Evolutionary conservation across 1,140 invertebrate genomes (phyloP).

Genomic region (Drosophila ercepeae): DNA sequence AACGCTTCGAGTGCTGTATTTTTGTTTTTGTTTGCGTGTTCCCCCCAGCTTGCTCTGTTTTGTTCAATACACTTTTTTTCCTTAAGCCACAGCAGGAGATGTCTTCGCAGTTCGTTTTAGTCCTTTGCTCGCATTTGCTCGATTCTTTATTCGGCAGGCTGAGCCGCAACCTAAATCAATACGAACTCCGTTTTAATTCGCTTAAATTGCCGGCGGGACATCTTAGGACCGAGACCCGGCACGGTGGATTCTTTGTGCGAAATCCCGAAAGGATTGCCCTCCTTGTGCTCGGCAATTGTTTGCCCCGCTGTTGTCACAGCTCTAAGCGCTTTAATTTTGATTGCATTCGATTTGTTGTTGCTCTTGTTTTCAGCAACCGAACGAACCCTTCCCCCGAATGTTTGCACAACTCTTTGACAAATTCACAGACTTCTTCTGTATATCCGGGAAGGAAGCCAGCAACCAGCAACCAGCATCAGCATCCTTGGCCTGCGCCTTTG

Average conservation of each 20-base stretch:
- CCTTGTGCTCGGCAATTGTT: conserved; percentile 60
- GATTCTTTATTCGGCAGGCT: conserved; percentile 16
- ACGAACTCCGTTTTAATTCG: conserved; percentile 74
- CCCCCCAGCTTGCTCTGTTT: conserved; percentile 49
- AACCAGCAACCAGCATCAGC: not conserved
- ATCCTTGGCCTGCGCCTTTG: conserved; percentile 40
- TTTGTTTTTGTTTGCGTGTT: conserved; percentile 76
- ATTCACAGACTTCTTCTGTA: conserved; percentile 66
- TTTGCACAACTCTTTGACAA: conserved; percentile 79
- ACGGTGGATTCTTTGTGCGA: conserved; percentile 58
- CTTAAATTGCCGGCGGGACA: conserved; percentile 77
- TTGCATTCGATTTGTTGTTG: conserved; percentile 79
- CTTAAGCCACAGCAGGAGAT: conserved; percentile 63
- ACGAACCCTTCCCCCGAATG: conserved; percentile 34
- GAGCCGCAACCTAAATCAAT: conserved; percentile 71
- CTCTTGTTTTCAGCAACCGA: conserved; percentile 24
- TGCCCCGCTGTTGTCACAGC: conserved; percentile 72
- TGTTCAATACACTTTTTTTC: conserved; percentile 22
- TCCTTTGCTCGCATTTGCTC: conserved; percentile 15
- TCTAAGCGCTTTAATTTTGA: conserved; percentile 82
- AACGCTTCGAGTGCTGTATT: conserved; percentile 79
- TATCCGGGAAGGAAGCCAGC: not conserved
- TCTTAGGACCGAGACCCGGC: conserved; percentile 7
- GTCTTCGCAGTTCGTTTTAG: conserved; percentile 30
- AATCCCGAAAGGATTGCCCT: conserved; percentile 69